Evolutionary conservation across 2,113 vertebrate genomes (phyloP), one percentile per base, ranked within the genome.

Genomic region (Ceyx margarethae): DNA sequence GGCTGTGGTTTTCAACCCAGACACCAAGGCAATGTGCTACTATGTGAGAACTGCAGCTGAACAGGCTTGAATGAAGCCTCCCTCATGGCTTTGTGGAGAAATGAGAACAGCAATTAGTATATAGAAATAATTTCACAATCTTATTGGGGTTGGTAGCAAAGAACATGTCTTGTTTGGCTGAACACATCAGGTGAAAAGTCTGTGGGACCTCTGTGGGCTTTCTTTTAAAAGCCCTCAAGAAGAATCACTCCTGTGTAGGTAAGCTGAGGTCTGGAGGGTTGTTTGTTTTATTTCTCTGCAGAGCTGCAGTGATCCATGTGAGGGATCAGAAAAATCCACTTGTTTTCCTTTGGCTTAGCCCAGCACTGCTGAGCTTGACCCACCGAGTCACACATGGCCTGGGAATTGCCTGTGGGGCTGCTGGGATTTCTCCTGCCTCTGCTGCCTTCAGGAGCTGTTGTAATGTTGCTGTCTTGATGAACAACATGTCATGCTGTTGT

Each of bases 61-160:
- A 46, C 29, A 37, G 71, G 48, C 42, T 69, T 58, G 54, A 91
- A 57, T 64, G 60, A 85, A 85, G 29, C 43, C 46, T 68, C 18
- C 56, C 26, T 91, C 11, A 1, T 92, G 86, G 37, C 67, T 73
- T 56, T 87, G 43, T 89, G 33, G 66, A n/a, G 56, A 76, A 35
- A 69, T 1, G 4, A 54, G 56, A 82, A 77, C 60, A 77, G 84
- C 43, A 74, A 71, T 94, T 80, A 82, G 37, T 50, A 37, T n/a
- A 23, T 85, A 25, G 54, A 94, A 90, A 79, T 77, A 92, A 56
- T 62, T 89, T 66, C 82, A 62, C 87, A 89, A 69, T 87, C 54
- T 92, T 46, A 68, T 91, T 78, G 79, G 66, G 48, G 61, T 61
- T 15, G 3, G 25, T 67, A 85, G 78, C 51, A 43, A 45, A 64